Evolutionary conservation across 2,888 invertebrate species (phyloP).

Genomic region (Pimpla rufipes): DNA sequence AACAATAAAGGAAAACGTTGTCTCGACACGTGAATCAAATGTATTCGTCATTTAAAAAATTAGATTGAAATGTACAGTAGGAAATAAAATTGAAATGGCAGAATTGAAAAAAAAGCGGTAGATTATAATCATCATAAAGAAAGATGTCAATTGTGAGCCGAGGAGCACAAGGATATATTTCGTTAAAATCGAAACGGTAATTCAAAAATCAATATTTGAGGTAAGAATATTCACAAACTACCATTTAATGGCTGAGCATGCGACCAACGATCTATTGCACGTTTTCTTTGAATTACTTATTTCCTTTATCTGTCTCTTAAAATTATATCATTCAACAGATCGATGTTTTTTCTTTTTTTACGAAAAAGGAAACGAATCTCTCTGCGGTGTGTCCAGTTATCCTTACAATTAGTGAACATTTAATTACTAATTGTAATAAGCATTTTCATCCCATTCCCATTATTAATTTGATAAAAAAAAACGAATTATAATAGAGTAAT

Average conservation of each 20-base stretch:
- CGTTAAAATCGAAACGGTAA: constrained; percentile 50
- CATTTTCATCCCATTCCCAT: background rate
- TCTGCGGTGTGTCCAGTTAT: constrained; percentile 14
- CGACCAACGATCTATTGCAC: constrained; percentile 50
- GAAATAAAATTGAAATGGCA: constrained; percentile 25
- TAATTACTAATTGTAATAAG: background rate
- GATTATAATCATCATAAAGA: constrained; percentile 13
- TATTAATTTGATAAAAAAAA: background rate
- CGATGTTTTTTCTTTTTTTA: constrained; percentile 7
- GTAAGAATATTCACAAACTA: constrained; percentile 62
- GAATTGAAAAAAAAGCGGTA: constrained; percentile 21
- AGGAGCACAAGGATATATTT: constrained; percentile 46
- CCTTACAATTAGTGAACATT: background rate
- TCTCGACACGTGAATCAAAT: constrained; percentile 60
- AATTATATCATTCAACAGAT: constrained; percentile 39
- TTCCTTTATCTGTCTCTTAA: constrained; percentile 29
- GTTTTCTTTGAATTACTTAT: constrained; percentile 16
- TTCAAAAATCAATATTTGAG: constrained; percentile 46
- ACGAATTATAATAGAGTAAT: background rate
- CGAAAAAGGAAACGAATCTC: background rate
- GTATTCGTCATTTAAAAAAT: constrained; percentile 41
- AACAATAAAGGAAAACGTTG: constrained; percentile 67
- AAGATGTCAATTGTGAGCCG: constrained; percentile 14
- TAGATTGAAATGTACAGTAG: constrained; percentile 21
- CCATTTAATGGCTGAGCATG: constrained; percentile 62